Evolutionary conservation across 2,113 vertebrate species (phyloP), one percentile per base, ranked within the genome.

Genomic region (human): DNA sequence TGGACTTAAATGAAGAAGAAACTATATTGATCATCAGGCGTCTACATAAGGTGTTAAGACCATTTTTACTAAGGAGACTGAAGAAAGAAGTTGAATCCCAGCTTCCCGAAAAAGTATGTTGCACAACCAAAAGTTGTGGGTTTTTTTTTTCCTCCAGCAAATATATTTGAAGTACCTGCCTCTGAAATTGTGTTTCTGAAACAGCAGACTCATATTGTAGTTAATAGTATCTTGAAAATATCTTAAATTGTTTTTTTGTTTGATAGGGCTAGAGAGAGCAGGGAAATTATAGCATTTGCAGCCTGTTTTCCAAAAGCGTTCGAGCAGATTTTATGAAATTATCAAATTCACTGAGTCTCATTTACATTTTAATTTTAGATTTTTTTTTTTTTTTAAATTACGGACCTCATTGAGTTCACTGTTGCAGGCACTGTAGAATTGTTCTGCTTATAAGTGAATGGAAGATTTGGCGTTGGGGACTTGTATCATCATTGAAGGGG

Each of bases 31-130:
- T 99, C 92, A 99, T 99, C 89, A 99, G 99, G 6, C 99, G 99
- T 98, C 98, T 99, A 64, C 99, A 99, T 96, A 99, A 99, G 97
- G 99, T 99, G 59, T 98, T 99, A 90, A 99, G 99, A 12, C 99
- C 99, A 0, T 99, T 99, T 98, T 98, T 99, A 97, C 98, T 99
- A 59, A 99, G 99, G 86, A 99, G 99, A 96, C 97, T 99, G 97
- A 99, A 99, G 98, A 99, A 99, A 76, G 99, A 99, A 97, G 99
- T 99, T 95, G 99, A 99, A 97, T 99, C 99, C 94, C 99, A 99
- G 97, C 99, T 99, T 94, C 99, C 99, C 90, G 99, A 99, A 98
- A 99, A 99, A 98, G 99, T 99, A 95, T 85, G 98, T 94, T 90
- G 12, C 89, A 50, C 38, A 43, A 59, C 82, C 4, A 8, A 88